These are phyloP conservation scores for Tauraco hartlaubi DNA, from an alignment of 2,797 vertebrate genomes.

Conservation along the genomic window DNA sequence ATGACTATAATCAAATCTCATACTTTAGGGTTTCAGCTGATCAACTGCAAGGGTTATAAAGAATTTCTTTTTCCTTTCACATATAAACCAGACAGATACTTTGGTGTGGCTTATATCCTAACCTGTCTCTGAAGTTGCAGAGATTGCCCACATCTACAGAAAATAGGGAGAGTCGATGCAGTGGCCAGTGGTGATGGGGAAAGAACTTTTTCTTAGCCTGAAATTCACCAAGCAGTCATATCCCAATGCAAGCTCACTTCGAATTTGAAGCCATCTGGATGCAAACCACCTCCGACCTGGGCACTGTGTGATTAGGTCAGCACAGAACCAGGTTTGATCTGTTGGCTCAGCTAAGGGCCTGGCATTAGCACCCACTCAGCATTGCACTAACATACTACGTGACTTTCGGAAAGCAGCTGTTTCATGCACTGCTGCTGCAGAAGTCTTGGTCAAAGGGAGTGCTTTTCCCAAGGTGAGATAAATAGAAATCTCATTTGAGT, in stretches of 20 bases:
- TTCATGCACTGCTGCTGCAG: not conserved
- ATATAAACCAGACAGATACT: constrained; percentile 30
- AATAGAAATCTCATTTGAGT: not conserved
- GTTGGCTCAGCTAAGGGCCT: not conserved
- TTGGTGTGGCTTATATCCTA: not conserved
- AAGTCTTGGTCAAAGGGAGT: not conserved
- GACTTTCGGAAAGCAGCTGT: not conserved
- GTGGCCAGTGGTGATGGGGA: not conserved
- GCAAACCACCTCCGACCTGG: not conserved
- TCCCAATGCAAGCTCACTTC: not conserved
- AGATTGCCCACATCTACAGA: not conserved
- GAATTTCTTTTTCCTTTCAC: constrained; percentile 17
- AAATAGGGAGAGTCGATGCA: not conserved
- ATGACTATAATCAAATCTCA: constrained; percentile 75
- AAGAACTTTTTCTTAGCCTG: not conserved
- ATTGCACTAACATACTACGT: fast-evolving
- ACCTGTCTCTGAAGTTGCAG: constrained; percentile 36
- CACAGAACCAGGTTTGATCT: not conserved
- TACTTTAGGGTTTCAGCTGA: constrained; percentile 66
- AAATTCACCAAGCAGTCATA: not conserved
- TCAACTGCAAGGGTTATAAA: constrained; percentile 68
- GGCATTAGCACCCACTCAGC: not conserved
- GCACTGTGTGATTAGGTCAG: not conserved
- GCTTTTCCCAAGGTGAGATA: not conserved
- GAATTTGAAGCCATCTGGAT: not conserved